phyloP scores from a whole-genome alignment of 2,888 invertebrate genomes.

The Synergus itoensis region DNA sequence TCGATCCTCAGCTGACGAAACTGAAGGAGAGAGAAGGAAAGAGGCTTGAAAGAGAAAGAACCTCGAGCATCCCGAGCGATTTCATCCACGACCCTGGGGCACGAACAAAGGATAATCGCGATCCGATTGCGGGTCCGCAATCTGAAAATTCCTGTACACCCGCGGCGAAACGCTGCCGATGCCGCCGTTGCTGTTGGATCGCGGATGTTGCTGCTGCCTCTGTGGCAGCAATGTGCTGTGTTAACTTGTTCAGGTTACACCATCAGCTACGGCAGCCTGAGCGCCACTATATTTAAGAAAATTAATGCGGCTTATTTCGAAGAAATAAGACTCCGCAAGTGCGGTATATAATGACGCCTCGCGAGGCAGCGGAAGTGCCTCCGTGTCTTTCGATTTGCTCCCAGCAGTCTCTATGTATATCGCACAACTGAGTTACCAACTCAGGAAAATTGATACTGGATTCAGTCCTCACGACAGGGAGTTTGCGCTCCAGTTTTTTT shows the following conservation, averaged over 20 bases:
- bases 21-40: constrained; percentile 7
- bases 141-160: constrained; percentile 38
- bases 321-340: constrained; percentile 44
- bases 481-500: background rate
- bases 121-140: constrained; percentile 37
- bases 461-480: constrained; percentile 56
- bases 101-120: constrained; percentile 43
- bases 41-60: constrained; percentile 26
- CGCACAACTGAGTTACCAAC: constrained; percentile 46
- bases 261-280: background rate
- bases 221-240: constrained; percentile 35
- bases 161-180: constrained; percentile 38
- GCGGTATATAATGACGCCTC: constrained; percentile 48
- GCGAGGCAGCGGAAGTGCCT: constrained; percentile 44
- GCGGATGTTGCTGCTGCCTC: constrained; percentile 43
- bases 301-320: constrained; percentile 46
- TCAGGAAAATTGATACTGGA: constrained; percentile 68
- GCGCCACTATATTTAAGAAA: constrained; percentile 46
- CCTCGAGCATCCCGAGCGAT: constrained; percentile 6
- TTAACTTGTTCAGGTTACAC: background rate
- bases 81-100: constrained; percentile 39
- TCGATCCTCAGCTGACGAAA: constrained; percentile 36
- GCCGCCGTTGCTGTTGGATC: constrained; percentile 31
- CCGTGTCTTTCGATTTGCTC: constrained; percentile 43
- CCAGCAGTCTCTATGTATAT: constrained; percentile 36